Percentiles rank a stretch among this genome's conserved stretches.
phyloP scores from a whole-genome alignment of 2,888 invertebrate genomes.

The Calameuta filiformis region DNA sequence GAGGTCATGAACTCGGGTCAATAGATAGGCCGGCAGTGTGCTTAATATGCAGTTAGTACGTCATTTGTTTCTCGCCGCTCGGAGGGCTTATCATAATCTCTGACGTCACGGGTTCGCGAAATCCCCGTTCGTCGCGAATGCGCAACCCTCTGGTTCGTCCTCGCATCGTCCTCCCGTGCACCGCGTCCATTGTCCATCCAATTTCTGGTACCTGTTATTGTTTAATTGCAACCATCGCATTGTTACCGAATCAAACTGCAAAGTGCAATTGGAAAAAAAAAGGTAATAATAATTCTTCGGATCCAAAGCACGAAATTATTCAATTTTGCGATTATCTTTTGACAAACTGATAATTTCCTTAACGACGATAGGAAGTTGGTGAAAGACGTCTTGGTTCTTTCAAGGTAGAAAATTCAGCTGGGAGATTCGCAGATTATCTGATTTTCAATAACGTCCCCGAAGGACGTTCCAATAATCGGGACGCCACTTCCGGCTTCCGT shows the following conservation, averaged over 20 bases:
- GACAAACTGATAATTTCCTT: too few relatives aligned
- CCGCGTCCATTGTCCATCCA: background rate
- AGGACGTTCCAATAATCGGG: background rate
- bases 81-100: constrained; percentile 49
- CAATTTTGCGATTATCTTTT: too few relatives aligned
- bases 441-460: background rate
- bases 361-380: background rate
- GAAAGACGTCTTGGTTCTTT: background rate
- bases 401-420: background rate
- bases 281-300: too few relatives aligned
- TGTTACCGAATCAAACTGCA: background rate
- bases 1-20: constrained; percentile 28
- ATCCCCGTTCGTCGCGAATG: constrained; percentile 9
- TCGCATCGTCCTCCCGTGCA: background rate
- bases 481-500: background rate
- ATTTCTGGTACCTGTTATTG: background rate
- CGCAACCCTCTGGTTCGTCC: background rate
- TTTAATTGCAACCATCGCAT: background rate
- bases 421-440: background rate
- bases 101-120: constrained; percentile 28
- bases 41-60: constrained; percentile 52
- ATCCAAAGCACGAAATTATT: too few relatives aligned
- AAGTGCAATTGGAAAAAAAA: background rate
- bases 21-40: constrained; percentile 33
- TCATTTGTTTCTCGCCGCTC: constrained; percentile 50